Evolutionary conservation across 2,113 vertebrate species (phyloP), one percentile per base, ranked within the genome.

Genomic region (Cyphomyrus plagiostoma): DNA sequence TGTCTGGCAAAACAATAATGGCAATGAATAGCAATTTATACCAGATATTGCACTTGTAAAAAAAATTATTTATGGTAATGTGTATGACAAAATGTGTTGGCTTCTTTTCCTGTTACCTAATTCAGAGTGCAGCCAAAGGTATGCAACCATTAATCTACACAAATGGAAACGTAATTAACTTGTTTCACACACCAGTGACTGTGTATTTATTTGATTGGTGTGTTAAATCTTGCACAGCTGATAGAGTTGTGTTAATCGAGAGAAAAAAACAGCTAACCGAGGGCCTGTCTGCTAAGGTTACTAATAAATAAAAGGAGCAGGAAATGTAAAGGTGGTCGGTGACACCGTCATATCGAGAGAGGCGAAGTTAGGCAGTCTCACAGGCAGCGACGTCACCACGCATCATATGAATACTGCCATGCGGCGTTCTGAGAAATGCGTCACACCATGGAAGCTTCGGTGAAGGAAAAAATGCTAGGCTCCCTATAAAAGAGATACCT

Each of bases 51-150:
- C 87, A 58, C 53, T 46, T n/a, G 87, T 66, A n/a, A 30, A 23
- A 30, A 96, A 74, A 7, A 4, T 53, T 96, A 96, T 96, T 96
- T 95, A 95, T 95, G 92, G 94, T 96, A 97, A 96, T 96, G 96
- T 93, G 23, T 30, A 19, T 53, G 15, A 30, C n/a, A 96, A 89
- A 89, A 89, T 77, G 48, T 30, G 35, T 77, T 52, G 70, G 88
- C 42, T 35, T 49, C 49, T 19, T 30, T 62, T 82, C n/a, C 42
- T 39, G 80, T 89, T 35, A 19, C 56, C 45, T 86, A 86, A 89
- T 89, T 86, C 86, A 89, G 39, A 89, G 89, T 53, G 58, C n/a
- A 66, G 52, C 15, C 53, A 49, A 49, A 50, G 35, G 26, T 46
- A 30, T 70, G 89, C 19, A 49, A 10, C 48, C 45, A 56, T 87